Evolutionary conservation across 2,888 invertebrate genomes (phyloP).

Genomic region (Drosophila fungiperda): DNA sequence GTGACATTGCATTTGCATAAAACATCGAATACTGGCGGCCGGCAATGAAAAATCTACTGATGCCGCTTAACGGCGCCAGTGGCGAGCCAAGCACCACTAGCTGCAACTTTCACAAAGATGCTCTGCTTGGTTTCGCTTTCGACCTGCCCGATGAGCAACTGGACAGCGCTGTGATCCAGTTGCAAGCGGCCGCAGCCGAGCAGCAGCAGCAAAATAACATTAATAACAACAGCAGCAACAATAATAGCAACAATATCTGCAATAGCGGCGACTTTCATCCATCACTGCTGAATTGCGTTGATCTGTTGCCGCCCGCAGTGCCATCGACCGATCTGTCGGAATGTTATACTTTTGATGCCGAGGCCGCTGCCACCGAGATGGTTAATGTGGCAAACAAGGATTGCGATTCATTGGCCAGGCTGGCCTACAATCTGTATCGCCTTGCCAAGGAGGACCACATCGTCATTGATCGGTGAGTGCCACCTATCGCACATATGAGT

Average conservation of each 20-base stretch:
- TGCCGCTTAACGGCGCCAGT: constrained; percentile 36
- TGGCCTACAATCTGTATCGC: constrained; percentile 81
- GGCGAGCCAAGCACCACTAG: constrained; percentile 25
- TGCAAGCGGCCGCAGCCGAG: constrained; percentile 54
- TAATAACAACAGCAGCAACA: constrained; percentile 10
- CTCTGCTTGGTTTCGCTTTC: constrained; percentile 44
- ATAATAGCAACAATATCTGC: constrained; percentile 23
- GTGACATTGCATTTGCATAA: constrained; percentile 21
- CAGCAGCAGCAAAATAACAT: constrained; percentile 33
- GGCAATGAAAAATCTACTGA: constrained; percentile 49
- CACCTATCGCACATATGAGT: background rate
- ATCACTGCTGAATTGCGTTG: constrained; percentile 33
- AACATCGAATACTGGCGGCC: constrained; percentile 2
- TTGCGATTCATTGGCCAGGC: constrained; percentile 77
- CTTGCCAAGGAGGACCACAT: constrained; percentile 81
- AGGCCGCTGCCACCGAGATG: constrained; percentile 45
- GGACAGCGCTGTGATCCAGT: constrained; percentile 53
- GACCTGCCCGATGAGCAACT: constrained; percentile 52
- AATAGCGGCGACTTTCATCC: constrained; percentile 41
- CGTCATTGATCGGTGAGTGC: constrained; percentile 81
- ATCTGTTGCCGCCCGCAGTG: constrained; percentile 36
- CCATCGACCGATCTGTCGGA: constrained; percentile 24
- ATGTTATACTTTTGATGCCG: constrained; percentile 40
- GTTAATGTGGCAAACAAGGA: constrained; percentile 58
- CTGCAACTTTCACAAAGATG: constrained; percentile 51